Evolutionary conservation across 2,113 vertebrate species (phyloP).

Genomic region (Chiloscyllium plagiosum): DNA sequence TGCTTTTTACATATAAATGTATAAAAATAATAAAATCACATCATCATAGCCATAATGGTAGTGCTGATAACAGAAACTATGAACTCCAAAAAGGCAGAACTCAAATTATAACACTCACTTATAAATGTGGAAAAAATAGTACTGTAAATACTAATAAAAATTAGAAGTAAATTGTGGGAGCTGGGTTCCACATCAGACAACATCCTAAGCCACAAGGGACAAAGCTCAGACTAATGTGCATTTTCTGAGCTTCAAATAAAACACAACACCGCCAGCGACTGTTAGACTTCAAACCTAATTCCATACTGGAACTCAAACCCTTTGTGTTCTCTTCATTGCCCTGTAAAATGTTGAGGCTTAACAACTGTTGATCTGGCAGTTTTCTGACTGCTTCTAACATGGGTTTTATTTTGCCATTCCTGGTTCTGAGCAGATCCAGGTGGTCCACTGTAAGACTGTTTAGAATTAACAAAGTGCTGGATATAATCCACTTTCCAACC

Average conservation of each 20-base stretch:
- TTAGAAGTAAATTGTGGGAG: background rate
- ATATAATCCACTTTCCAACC: constrained; percentile 18
- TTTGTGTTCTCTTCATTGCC: background rate
- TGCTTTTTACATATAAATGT: constrained; percentile 34
- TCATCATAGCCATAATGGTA: constrained; percentile 29
- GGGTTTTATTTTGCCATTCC: background rate
- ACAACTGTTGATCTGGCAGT: background rate
- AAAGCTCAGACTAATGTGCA: background rate
- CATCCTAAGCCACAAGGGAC: background rate
- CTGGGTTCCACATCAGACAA: background rate
- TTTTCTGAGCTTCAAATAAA: constrained; percentile 5
- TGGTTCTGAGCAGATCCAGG: background rate
- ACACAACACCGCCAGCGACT: background rate
- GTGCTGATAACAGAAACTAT: constrained; percentile 10
- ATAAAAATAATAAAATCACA: constrained; percentile 38
- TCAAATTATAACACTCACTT: constrained; percentile 26
- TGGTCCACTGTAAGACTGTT: constrained; percentile 1
- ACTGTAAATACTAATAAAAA: constrained; percentile 22
- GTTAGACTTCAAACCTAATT: background rate
- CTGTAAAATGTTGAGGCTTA: background rate
- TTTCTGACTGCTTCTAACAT: background rate
- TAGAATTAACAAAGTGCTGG: background rate
- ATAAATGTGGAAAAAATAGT: constrained; percentile 18
- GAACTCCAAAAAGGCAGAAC: constrained; percentile 21
- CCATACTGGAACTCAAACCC: background rate